phyloP scores from a whole-genome alignment of 2,888 invertebrate genomes.

The Anticlea derivata region DNA sequence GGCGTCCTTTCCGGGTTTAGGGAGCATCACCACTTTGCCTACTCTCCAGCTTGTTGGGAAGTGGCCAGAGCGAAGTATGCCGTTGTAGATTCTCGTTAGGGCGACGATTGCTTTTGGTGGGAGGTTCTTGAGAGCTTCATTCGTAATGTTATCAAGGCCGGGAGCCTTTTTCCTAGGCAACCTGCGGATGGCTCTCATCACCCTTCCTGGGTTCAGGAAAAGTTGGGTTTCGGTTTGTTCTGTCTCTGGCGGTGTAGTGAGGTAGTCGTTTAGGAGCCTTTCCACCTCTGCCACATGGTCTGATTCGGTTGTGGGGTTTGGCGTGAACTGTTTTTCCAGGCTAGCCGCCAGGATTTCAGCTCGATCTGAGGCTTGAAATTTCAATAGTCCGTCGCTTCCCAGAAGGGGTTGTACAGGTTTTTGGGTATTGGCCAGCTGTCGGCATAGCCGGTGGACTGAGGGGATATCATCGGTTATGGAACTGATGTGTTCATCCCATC shows the following conservation, averaged over 20 bases:
- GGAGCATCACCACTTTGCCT: conserved; percentile 30
- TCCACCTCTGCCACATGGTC: background rate
- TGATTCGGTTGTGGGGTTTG: background rate
- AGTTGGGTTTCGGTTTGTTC: too few species aligned
- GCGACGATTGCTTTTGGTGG: background rate
- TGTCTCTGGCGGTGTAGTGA: background rate
- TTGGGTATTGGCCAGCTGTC: background rate
- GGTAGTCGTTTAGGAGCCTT: background rate
- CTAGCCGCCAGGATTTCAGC: conserved; percentile 5
- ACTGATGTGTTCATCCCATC: conserved; percentile 3
- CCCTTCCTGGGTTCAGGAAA: too few species aligned
- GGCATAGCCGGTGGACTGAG: conserved; percentile 1
- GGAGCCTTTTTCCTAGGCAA: conserved; percentile 5
- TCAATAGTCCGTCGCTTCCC: background rate
- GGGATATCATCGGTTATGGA: background rate
- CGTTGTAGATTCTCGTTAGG: conserved; percentile 16
- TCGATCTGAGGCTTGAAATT: background rate
- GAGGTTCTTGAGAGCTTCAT: background rate
- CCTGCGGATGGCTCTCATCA: background rate
- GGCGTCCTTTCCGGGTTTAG: conserved; percentile 36
- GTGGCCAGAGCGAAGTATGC: conserved; percentile 12
- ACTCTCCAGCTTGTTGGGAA: conserved; percentile 31
- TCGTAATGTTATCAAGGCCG: conserved; percentile 6
- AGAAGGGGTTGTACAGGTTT: conserved; percentile 4
- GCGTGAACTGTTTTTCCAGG: conserved; percentile 9